phyloP scores from a whole-genome alignment of 2,888 invertebrate genomes.

The Scaeva pyrastri region DNA sequence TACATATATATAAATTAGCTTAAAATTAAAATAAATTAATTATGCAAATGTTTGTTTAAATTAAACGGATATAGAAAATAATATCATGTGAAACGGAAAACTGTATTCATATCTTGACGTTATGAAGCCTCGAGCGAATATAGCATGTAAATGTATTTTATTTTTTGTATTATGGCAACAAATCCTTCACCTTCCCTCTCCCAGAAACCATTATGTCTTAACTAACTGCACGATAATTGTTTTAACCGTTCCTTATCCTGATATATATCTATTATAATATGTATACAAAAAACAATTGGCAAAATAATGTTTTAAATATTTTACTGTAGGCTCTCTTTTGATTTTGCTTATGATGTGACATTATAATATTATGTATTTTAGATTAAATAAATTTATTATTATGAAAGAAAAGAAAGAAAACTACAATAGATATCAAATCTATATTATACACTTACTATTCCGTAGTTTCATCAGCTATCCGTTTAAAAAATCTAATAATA shows the following conservation, averaged over 20 bases:
- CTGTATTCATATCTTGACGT: conserved; percentile 62
- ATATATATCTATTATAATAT: conserved; percentile 23
- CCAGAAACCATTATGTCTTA: background rate
- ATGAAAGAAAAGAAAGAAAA: conserved; percentile 28
- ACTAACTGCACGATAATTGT: background rate
- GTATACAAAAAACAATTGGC: conserved; percentile 39
- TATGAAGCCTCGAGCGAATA: conserved; percentile 37
- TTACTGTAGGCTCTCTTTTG: conserved; percentile 44
- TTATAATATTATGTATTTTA: conserved; percentile 63
- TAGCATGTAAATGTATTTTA: conserved; percentile 54
- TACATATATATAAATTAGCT: conserved; percentile 48
- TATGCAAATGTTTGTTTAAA: conserved; percentile 67
- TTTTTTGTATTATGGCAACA: conserved; percentile 41
- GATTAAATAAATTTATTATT: conserved; percentile 48
- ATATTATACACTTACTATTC: conserved; percentile 63
- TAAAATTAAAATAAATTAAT: conserved; percentile 59
- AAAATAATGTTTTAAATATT: conserved; percentile 15
- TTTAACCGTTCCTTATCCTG: conserved; percentile 5
- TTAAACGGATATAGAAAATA: conserved; percentile 68
- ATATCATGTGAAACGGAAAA: conserved; percentile 11
- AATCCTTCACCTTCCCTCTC: background rate
- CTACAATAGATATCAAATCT: conserved; percentile 47
- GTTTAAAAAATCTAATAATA: conserved; percentile 32
- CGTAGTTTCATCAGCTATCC: conserved; percentile 71
- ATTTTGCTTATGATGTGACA: conserved; percentile 66